phyloP scores from a whole-genome alignment of 53 echinoderm and acorn worm species.

The Holothuria leucospilota region DNA sequence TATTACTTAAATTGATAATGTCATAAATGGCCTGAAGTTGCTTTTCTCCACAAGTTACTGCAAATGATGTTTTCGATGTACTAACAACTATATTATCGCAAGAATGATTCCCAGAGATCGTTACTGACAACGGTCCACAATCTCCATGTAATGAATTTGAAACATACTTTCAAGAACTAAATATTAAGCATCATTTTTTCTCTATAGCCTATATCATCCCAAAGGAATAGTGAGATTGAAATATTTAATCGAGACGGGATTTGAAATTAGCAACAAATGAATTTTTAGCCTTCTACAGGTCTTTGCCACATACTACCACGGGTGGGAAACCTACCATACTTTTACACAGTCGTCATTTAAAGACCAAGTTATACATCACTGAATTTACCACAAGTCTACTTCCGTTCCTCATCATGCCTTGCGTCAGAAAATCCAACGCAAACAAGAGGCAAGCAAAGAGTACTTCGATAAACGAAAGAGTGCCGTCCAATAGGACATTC shows the following conservation, averaged over 20 bases:
- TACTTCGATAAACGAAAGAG: too few relatives aligned
- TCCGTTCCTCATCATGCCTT: too few relatives aligned
- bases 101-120: too few relatives aligned
- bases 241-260: slow-evolving; percentile 46
- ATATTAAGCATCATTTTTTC: slow-evolving; percentile 57
- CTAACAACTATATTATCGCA: too few relatives aligned
- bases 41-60: too few relatives aligned
- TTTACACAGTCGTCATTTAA: slow-evolving; percentile 29
- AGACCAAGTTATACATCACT: slow-evolving; percentile 38
- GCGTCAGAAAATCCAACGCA: too few relatives aligned
- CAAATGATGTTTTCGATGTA: too few relatives aligned
- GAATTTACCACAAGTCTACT: background rate
- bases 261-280: slow-evolving; percentile 39
- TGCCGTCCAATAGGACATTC: too few relatives aligned
- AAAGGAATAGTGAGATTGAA: slow-evolving; percentile 63
- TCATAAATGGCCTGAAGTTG: too few relatives aligned
- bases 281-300: slow-evolving; percentile 10
- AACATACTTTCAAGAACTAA: slow-evolving; percentile 43
- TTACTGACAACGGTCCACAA: slow-evolving; percentile 68
- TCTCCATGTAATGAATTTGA: slow-evolving; percentile 70
- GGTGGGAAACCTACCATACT: slow-evolving; percentile 34
- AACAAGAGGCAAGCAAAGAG: too few relatives aligned
- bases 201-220: slow-evolving; percentile 66
- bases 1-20: too few relatives aligned
- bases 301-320: slow-evolving; percentile 21